Percentiles rank a stretch among this genome's conserved stretches.
Conservation (phyloP, 2,113 vertebrate species). For the Ifrita kowaldi region DNA sequence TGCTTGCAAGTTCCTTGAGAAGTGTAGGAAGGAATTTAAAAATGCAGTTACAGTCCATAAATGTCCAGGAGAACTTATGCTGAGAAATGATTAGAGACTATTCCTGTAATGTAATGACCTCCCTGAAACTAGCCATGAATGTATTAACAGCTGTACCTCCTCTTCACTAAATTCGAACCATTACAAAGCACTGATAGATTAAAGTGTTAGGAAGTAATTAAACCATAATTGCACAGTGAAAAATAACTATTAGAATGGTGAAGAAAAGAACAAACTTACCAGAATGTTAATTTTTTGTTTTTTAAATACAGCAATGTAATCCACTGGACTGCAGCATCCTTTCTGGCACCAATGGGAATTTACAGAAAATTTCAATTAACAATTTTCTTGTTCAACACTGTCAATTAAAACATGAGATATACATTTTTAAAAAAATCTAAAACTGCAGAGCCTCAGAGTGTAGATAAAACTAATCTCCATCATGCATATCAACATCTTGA, state of each 20-base stretch:
- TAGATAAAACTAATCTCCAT: not conserved
- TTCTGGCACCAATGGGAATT: not conserved
- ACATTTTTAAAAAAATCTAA: not conserved
- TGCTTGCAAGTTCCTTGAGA: not conserved
- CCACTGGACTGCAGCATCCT: not conserved
- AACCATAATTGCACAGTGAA: not conserved
- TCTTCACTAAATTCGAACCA: not conserved
- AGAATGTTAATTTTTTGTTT: not conserved
- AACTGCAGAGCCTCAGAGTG: not conserved
- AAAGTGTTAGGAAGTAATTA: constrained; percentile 7
- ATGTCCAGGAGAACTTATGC: not conserved
- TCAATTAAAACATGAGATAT: not conserved
- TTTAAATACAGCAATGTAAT: not conserved
- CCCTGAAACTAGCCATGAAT: not conserved
- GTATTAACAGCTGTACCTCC: not conserved
- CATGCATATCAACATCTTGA: not conserved
- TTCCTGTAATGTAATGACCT: not conserved
- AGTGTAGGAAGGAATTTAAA: not conserved
- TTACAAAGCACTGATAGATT: not conserved
- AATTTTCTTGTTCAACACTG: not conserved
- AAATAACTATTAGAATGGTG: not conserved
- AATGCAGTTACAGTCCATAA: not conserved
- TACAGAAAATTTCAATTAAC: not conserved
- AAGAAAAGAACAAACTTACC: not conserved
- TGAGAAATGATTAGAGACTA: not conserved